phyloP scores from a whole-genome alignment of 2,113 vertebrate species.

The Aramus guarauna region DNA sequence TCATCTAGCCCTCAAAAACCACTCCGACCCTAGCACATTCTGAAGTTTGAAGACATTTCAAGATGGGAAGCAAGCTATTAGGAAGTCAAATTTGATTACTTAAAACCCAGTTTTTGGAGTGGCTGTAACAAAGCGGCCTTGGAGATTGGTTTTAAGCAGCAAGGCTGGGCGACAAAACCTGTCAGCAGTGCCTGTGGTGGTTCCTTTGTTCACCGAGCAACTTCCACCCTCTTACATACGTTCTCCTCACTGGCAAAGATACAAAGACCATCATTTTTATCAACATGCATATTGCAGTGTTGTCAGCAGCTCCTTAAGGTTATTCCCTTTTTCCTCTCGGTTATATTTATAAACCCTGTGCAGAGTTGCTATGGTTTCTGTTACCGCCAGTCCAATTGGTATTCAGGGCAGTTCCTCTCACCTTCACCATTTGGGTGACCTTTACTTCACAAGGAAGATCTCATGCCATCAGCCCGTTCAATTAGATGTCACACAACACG shows the following conservation, averaged over 20 bases:
- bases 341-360: slow-evolving; percentile 28
- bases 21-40: background rate
- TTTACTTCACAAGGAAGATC: slow-evolving; percentile 46
- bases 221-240: background rate
- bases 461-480: slow-evolving; percentile 26
- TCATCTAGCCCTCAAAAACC: background rate
- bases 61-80: background rate
- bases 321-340: background rate
- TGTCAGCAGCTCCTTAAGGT: slow-evolving; percentile 4
- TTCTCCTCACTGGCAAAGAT: background rate
- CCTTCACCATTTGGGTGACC: slow-evolving; percentile 45
- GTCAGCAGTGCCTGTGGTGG: background rate
- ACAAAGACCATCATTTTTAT: background rate
- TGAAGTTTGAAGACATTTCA: background rate
- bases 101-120: background rate
- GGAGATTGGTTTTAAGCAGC: background rate
- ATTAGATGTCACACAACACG: background rate
- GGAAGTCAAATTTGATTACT: background rate
- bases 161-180: background rate
- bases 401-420: slow-evolving; percentile 19
- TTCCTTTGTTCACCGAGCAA: background rate
- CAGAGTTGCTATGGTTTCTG: slow-evolving; percentile 49
- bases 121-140: background rate
- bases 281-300: background rate
- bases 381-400: slow-evolving; percentile 3